A percentile compares a stretch with the other conserved stretches of the same genome.
phyloP scores from a whole-genome alignment of 2,888 invertebrate species.

The Zaprionus lineosus region DNA sequence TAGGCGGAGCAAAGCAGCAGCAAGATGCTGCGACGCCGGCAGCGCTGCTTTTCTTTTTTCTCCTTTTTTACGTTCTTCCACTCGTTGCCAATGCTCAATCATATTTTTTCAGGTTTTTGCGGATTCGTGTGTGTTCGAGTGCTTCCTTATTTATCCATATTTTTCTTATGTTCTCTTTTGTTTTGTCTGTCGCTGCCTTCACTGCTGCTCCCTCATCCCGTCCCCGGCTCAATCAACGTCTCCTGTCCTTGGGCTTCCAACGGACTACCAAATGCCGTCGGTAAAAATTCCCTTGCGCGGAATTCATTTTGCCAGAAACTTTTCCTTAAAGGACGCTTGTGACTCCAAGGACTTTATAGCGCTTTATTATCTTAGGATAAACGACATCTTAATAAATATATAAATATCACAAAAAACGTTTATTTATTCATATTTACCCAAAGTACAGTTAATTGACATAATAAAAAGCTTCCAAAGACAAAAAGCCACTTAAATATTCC shows the following conservation, averaged over 20 bases:
- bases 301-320: neutral
- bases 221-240: too few species aligned
- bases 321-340: neutral
- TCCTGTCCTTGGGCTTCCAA: conserved; percentile 55
- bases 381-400: too few species aligned
- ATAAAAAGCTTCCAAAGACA: too few species aligned
- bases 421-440: too few species aligned
- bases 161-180: conserved; percentile 42
- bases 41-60: conserved; percentile 36
- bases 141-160: conserved; percentile 67
- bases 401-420: too few species aligned
- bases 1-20: conserved; percentile 82
- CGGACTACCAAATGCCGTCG: conserved; percentile 41
- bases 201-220: conserved; percentile 16
- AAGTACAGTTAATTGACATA: too few species aligned
- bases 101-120: conserved; percentile 48
- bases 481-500: too few species aligned
- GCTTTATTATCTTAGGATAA: neutral
- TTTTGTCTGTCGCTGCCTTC: conserved; percentile 16
- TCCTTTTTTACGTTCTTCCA: conserved; percentile 27
- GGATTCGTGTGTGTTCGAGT: conserved; percentile 2
- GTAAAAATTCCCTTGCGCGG: neutral
- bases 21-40: conserved; percentile 15
- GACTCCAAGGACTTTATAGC: too few species aligned
- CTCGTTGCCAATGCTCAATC: conserved; percentile 61